Base-by-base conservation (phyloP, 2,797 vertebrate species). In the Sebastes nivosus region DNA sequence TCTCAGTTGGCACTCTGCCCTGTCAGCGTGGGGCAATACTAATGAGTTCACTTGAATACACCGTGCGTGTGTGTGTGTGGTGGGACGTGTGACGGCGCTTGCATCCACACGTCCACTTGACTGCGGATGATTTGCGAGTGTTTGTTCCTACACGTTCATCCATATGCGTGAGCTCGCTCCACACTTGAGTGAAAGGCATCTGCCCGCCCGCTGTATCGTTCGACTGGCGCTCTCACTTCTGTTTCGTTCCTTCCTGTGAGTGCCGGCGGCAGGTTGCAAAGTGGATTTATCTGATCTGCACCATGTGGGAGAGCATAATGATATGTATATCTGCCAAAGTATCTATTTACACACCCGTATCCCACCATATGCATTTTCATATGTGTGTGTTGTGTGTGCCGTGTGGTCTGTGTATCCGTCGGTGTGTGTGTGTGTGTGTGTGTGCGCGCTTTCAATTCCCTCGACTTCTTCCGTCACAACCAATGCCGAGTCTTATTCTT, bases 401-500 rank as follows among this genome's bases (percentile, higher is more conserved):
- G 25, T 42, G 54, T 65, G 50, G 16, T 13, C 66, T 13, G 22
- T 55, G 11, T 65, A 14, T 32, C 7, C 3, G 5, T 75, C 30
- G 54, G 46, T 24, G 27, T 13, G 38, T 24, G 32, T 75, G 36
- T 22, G 27, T 57, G 54, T 32, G 30, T 30, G 30, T 24, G 52
- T 22, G 32, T 75, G 55, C 29, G 22, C 71, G n/a, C 9, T 55
- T 68, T 70, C 77, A 59, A 60, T 87, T 79, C 82, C 88, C 86
- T 60, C 3, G 7, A 75, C 72, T 75, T 79, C 29, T 55, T 73
- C 84, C 34, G 80, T 93, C 89, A 85, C 86, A 88, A 52, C 69
- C 77, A 75, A 88, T 89, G 73, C 55, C 8, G 24, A 64, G 69
- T 87, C 67, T 82, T 84, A 86, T 91, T 91, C 82, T 79, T 93